Evolutionary conservation across 2,113 vertebrate species (phyloP), one percentile per base, ranked within the genome.

Genomic region (Ceyx melanurus): DNA sequence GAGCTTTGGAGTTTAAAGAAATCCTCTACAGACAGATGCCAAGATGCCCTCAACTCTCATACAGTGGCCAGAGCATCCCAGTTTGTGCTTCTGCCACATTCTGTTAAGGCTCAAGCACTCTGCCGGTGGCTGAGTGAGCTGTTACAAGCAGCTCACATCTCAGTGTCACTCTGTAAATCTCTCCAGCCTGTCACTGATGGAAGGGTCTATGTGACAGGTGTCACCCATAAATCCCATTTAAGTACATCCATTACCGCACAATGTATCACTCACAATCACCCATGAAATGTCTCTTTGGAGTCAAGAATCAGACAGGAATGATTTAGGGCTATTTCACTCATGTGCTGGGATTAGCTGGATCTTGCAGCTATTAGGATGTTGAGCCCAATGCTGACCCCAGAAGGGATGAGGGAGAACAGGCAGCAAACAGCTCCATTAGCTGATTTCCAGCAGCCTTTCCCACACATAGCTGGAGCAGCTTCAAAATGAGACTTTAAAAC

Each of bases 171-270:
- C 65, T 72, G 80, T 96, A 95, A 96, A 94, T 96, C 95, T 94
- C 89, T 86, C n/a, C 86, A 79, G 89, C 83, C 67, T 90, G 83
- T 80, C 86, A 66, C 86, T 85, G 93, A 93, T 60, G 90, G 92
- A 95, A 81, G 33, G 81, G 42, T 76, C 81, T 76, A 11, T 92
- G 93, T 95, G 96, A 95, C 92, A 96, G 88, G 94, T 94, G 94
- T 95, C 96, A 85, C 86, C 95, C 90, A 85, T 97, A 95, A 96
- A 96, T 95, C 86, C 81, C 71, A 50, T 89, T 82, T 96, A 95
- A 96, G 91, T 80, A 94, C 90, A 79, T 88, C 88, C 60, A 82
- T 93, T 96, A 94, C 92, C 14, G 4, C 94, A 86, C 93, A 76
- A 70, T 68, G 80, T 77, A 92, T 97, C 95, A 90, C 80, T 94